A percentile compares a stretch with the other conserved stretches of the same genome.
phyloP scores from a whole-genome alignment of 2,113 vertebrate genomes.

The Trichechus manatus region DNA sequence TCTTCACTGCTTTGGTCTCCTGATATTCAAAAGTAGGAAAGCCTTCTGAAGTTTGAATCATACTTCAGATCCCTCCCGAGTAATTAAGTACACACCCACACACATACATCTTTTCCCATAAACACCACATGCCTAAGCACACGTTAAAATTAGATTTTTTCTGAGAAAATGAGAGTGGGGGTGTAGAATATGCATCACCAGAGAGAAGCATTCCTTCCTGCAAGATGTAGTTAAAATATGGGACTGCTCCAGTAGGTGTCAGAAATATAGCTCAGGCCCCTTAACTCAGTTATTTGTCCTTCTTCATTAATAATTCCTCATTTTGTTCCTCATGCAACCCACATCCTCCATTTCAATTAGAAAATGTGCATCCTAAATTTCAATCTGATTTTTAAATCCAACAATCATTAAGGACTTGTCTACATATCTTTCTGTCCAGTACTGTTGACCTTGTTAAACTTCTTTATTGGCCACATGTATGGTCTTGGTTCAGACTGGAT shows the following conservation, averaged over 20 bases:
- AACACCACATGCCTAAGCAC: constrained; percentile 70
- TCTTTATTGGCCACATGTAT: neutral
- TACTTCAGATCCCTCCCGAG: constrained; percentile 61
- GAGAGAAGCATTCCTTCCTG: constrained; percentile 1
- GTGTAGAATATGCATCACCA: neutral
- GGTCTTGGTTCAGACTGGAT: neutral
- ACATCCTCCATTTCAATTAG: neutral
- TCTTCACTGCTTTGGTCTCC: constrained; percentile 67
- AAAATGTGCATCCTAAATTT: neutral
- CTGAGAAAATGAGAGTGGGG: neutral
- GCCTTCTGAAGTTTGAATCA: constrained; percentile 69
- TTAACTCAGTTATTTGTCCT: neutral
- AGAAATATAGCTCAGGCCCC: neutral
- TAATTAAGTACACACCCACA: constrained; percentile 61
- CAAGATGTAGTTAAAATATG: neutral
- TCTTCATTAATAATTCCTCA: neutral
- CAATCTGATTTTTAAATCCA: neutral
- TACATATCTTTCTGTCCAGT: neutral
- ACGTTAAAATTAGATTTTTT: constrained; percentile 64
- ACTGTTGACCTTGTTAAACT: neutral
- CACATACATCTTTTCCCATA: constrained; percentile 65
- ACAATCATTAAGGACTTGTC: neutral
- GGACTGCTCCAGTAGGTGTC: neutral
- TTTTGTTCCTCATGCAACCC: neutral
- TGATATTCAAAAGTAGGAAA: constrained; percentile 63